Percentiles rank a stretch among this genome's conserved stretches.
phyloP scores from a whole-genome alignment of 53 echinoderm and acorn worm species.

The Astropecten irregularis region DNA sequence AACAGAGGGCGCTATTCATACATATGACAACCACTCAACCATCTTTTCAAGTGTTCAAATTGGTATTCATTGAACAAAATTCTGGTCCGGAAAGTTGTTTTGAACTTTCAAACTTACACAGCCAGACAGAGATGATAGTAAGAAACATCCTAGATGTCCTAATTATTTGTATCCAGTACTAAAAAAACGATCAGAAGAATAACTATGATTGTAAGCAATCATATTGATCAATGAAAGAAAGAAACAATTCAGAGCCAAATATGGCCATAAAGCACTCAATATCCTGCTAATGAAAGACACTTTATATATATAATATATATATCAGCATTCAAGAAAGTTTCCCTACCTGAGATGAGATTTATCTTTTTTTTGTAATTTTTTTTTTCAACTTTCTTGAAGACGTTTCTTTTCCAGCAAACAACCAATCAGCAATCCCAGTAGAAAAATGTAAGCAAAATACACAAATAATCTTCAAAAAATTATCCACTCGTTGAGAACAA shows the following conservation, averaged over 20 bases:
- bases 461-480: constrained; percentile 22
- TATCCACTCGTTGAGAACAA: too few relatives aligned
- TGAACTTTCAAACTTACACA: too few relatives aligned
- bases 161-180: too few relatives aligned
- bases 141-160: too few relatives aligned
- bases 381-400: background rate
- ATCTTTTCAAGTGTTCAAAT: too few relatives aligned
- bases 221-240: background rate
- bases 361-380: background rate
- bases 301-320: background rate
- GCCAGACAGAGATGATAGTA: too few relatives aligned
- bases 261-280: constrained; percentile 47
- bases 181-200: too few relatives aligned
- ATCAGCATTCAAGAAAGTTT: constrained; percentile 20
- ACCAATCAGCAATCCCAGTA: background rate
- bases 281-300: constrained; percentile 37
- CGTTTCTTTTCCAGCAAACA: background rate
- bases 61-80: too few relatives aligned
- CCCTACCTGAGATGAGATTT: constrained; percentile 35
- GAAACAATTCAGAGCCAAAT: constrained; percentile 29
- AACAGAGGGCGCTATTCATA: too few relatives aligned
- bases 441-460: constrained; percentile 49
- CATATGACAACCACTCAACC: too few relatives aligned
- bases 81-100: too few relatives aligned
- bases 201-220: too few relatives aligned